phyloP scores from a whole-genome alignment of 1,140 invertebrate species.

The Drosophila santomea region DNA sequence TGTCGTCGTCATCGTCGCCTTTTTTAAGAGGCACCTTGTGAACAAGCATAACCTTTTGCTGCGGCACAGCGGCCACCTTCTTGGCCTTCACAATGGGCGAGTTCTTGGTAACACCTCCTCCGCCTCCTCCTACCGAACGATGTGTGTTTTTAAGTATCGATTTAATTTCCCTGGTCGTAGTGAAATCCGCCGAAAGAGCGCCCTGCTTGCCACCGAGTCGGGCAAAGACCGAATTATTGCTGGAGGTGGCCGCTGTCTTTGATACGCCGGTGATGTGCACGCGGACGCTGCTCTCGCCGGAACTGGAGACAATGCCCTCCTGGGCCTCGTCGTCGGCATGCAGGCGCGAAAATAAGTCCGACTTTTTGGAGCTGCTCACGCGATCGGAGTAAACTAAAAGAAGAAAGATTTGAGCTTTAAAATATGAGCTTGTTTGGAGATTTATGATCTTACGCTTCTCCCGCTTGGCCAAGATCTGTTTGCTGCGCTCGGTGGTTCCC shows the following conservation, averaged over 20 bases:
- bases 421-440: neutral
- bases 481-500: slow-evolving; percentile 85
- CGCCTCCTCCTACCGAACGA: slow-evolving; percentile 27
- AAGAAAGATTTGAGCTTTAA: neutral
- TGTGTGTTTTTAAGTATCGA: slow-evolving; percentile 79
- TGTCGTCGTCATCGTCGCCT: slow-evolving; percentile 68
- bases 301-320: slow-evolving; percentile 72
- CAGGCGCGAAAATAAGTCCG: slow-evolving; percentile 71
- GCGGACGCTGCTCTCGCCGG: slow-evolving; percentile 57
- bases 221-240: slow-evolving; percentile 74
- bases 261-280: slow-evolving; percentile 53
- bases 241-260: slow-evolving; percentile 34
- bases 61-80: slow-evolving; percentile 45
- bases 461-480: slow-evolving; percentile 84
- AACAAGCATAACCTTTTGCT: slow-evolving; percentile 81
- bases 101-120: slow-evolving; percentile 44
- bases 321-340: slow-evolving; percentile 60
- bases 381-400: slow-evolving; percentile 79
- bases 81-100: slow-evolving; percentile 77
- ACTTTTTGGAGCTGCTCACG: slow-evolving; percentile 64
- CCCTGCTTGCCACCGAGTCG: slow-evolving; percentile 73
- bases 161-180: slow-evolving; percentile 72
- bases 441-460: slow-evolving; percentile 66
- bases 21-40: slow-evolving; percentile 78
- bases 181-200: slow-evolving; percentile 10